Base-by-base conservation (phyloP, 2,113 vertebrate species). In the Dendrocopos noguchii region DNA sequence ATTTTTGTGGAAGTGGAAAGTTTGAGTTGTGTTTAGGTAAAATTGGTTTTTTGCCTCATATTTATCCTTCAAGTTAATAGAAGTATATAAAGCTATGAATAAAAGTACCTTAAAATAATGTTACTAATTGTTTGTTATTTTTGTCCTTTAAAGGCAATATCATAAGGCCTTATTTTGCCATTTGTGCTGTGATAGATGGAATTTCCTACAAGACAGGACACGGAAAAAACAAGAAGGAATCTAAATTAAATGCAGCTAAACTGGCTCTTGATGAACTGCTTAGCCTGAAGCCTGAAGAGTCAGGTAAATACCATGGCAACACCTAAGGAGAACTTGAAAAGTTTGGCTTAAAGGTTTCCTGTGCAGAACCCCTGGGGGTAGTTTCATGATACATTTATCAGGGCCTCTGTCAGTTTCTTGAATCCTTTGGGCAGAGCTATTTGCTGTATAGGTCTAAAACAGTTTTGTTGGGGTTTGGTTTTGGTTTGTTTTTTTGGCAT, bases 121-220 rank as follows among this genome's bases (percentile, higher is more conserved):
- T 72, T 28, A 57, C 13, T 80, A 25, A 18, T 52, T 21, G 2
- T 27, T 18, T 90, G 6, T 12, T 17, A 60, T 53, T 60, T 53
- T 50, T 42, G 60, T 92, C 39, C 79, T 93, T 94, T 96, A 61
- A 95, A 99, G 99, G 96, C 3, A 95, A 97, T 71, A 52, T 98
- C 17, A 91, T 96, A 77, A 97, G 98, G 27, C 84, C 98, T 61
- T 98, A 98, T 81, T 99, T 99, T 98, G 98, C 99, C 57, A 99
- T 99, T 87, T 99, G 99, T 97, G 99, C 98, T 72, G 97, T 99
- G 93, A 97, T 99, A 56, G 97, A 99, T 94, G 99, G 98, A 31
- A 72, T 99, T 81, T 77, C 97, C 55, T 99, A 99, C 92, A 98
- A 98, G 95, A 98, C 98, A 33, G 99, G 99, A 46, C 97, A 99